phyloP scores from a whole-genome alignment of 2,113 vertebrate genomes.

The Zootoca vivipara region DNA sequence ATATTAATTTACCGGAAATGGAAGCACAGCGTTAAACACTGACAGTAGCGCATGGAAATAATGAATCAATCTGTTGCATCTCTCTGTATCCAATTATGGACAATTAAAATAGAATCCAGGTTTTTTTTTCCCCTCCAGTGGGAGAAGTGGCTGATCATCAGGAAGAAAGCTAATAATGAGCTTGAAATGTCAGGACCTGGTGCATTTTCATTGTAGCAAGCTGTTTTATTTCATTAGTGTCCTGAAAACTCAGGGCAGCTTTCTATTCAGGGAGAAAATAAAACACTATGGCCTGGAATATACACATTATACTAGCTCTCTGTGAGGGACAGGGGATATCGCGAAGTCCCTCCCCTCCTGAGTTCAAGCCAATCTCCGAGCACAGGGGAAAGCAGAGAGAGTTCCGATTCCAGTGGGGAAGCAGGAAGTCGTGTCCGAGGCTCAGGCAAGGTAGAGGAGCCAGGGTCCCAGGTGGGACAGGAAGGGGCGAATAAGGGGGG shows the following conservation, averaged over 20 bases:
- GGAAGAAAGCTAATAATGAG: slow-evolving; percentile 53
- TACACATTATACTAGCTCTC: neutral
- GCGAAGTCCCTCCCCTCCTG: too few relatives aligned
- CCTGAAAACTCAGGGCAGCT: slow-evolving; percentile 10
- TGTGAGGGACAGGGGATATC: too few relatives aligned
- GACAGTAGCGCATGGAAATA: slow-evolving; percentile 62
- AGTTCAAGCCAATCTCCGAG: too few relatives aligned
- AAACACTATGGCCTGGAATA: neutral
- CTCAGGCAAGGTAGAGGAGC: too few relatives aligned
- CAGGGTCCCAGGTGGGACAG: too few relatives aligned
- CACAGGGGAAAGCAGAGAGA: too few relatives aligned
- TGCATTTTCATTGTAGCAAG: slow-evolving; percentile 32
- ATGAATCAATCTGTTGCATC: slow-evolving; percentile 67
- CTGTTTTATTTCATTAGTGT: slow-evolving; percentile 27
- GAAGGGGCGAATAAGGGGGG: too few relatives aligned
- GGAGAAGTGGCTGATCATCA: slow-evolving; percentile 44
- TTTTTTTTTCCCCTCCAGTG: slow-evolving; percentile 42
- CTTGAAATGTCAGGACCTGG: slow-evolving; percentile 26
- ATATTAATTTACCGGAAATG: slow-evolving; percentile 52
- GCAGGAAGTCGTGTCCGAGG: too few relatives aligned
- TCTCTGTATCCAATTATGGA: slow-evolving; percentile 70
- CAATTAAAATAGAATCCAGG: slow-evolving; percentile 57
- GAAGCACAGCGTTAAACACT: slow-evolving; percentile 26
- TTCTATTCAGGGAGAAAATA: slow-evolving; percentile 11
- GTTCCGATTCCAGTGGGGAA: too few relatives aligned